Evolutionary conservation across 1,140 invertebrate species (phyloP), one percentile per base, ranked within the genome.

Genomic region (Olivierus martensii): DNA sequence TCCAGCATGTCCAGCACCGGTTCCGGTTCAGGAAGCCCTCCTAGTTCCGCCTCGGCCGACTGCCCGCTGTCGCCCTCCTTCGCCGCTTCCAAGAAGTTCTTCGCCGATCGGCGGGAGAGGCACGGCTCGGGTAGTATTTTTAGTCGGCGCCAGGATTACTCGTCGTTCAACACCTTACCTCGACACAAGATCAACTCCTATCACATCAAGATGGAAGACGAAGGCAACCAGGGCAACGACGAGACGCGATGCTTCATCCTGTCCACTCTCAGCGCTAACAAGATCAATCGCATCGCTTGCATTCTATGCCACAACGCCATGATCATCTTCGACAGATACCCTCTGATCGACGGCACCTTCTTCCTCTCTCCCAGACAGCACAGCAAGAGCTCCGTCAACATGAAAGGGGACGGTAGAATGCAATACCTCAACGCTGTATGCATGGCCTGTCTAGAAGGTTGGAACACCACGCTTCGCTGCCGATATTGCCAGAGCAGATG

Each of bases 201-300:
- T 77, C 90, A 95, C 77, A 94, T 95, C 67, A 93, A 95, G 84
- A 94, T 96, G 77, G 92, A 97, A 71, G 93, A 97, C 67, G 92
- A 96, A 65, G 87, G 88, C 45, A 90, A 90, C 68, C 88, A 93
- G 67, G 91, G 92, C 59, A 96, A 95, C 71, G 93, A 97, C 66
- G 93, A 97, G 62, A 96, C 89, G 18, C 77, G 89, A 62, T 84
- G 84, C 66, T 92, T 93, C 74, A 87, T 94, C 61, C 72, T 94
- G 63, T 89, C 87, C 22, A 91, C 85, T 14, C 70, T 94, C 63
- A 86, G 86, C 56, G 83, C 83, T 18, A 78, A 85, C 53, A 83
- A 88, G 59, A 83, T 83, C 70, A 59, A 52, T 19, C 39, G 52
- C 11, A 83, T 90, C 3, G 77, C 80, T 3, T 94, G 90, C 67